Evolutionary conservation across 1,140 invertebrate genomes (phyloP), one percentile per base, ranked within the genome.

Genomic region (Samia ricini): DNA sequence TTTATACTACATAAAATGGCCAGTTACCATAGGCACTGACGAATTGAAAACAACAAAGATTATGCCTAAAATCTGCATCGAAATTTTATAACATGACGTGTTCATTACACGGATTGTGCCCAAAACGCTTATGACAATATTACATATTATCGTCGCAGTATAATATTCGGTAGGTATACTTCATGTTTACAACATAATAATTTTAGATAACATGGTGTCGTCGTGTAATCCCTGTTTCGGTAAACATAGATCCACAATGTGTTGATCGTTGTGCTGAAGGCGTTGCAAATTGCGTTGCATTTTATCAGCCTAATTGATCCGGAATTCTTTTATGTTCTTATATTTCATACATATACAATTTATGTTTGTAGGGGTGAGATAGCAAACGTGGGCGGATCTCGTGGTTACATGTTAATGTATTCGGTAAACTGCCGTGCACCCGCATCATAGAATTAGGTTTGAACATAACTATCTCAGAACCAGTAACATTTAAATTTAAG

Each of bases 261-360:
- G 68, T 68, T 70, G 62, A 72, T 65, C 74, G 63, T 70, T 74
- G 71, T 57, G 83, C 83, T 77, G 68, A 63, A 63, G 77, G 83
- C 85, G 75, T 86, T 88, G 83, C 76, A 86, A 86, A 86, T 86
- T 86, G 78, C 81, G 79, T 86, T 76, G 77, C 75, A 76, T 76
- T 68, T 82, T 88, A 88, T 88, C 83, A 75, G 64, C 79, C 81
- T 79, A 88, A 82, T 86, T 88, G 83, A 86, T 88, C 82, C 83
- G 73, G 82, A 72, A 67, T 82, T 78, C 79, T 82, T 83, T 81
- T 80, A 77, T 76, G 77, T 81, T n/a, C n/a, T n/a, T n/a, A 83
- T 85, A 85, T 86, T 87, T 87, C 85, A 85, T 76, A 85, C 82
- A 85, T 80, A 83, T 15, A 42, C 33, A 42, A 1, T 42, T 10